Base-by-base conservation (phyloP, 2,888 invertebrate genomes). In the Phrixothrix hirtus region DNA sequence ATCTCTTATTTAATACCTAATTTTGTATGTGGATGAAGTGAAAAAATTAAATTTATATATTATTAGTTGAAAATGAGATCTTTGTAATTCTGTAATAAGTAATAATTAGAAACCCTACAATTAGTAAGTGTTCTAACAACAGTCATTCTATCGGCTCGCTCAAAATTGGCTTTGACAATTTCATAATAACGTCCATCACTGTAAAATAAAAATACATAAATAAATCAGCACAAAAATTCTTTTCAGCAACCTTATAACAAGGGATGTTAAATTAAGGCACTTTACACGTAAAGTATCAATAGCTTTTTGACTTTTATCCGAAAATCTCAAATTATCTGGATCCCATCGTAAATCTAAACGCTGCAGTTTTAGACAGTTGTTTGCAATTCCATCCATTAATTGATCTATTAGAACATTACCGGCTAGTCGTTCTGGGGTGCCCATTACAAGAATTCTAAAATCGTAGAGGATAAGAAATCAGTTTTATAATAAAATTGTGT, bases 151-250 rank as follows among this genome's bases (percentile, higher is more conserved):
- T 98, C 99, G 1, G 99, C 98, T 66, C 99, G 84, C 77, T 99
- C 98, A 76, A 98, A 99, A 78, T 99, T 99, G 0, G 98, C 98
- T 76, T 98, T 96, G 25, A 97, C 97, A 62, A 98, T 90, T 78
- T 99, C 99, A 74, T 97, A 99, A 77, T 99, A 99, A 52, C 98
- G 90, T 1, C 99, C 99, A 75, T 99, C 99, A 71, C 96, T 93
- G 77, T 36, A 79, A 79, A n/a, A n/a, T n/a, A n/a, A n/a, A n/a
- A n/a, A n/a, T n/a, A n/a, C n/a, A n/a, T n/a, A n/a, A n/a, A n/a
- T n/a, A n/a, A n/a, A n/a, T n/a, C n/a, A n/a, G n/a, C n/a, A n/a
- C n/a, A n/a, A n/a, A n/a, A n/a, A n/a, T n/a, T 21, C 7, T 21
- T 34, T 17, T 14, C 26, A 32, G 10, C 31, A 37, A 93, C 92